These are phyloP conservation scores for Oreochromis mossambicus DNA, from an alignment of 2,797 vertebrate species.

Conservation along the genomic window DNA sequence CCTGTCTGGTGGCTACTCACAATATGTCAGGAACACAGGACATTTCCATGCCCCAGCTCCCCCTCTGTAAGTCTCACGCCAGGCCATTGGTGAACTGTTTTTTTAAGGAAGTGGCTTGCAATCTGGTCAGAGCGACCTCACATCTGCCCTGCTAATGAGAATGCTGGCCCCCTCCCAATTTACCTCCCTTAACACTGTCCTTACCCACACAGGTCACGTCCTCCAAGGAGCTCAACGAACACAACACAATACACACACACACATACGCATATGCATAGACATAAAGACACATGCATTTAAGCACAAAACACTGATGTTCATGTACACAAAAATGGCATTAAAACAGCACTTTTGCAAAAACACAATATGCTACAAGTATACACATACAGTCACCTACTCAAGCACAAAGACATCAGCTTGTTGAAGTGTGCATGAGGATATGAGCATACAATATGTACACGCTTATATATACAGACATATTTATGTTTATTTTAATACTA, in stretches of 20 bases:
- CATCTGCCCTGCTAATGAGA: slow-evolving; percentile 87
- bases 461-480: not conserved
- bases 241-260: slow-evolving; percentile 43
- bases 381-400: slow-evolving; percentile 1
- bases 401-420: not conserved
- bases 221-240: slow-evolving; percentile 64
- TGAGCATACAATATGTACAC: not conserved
- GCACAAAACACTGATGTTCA: slow-evolving; percentile 6
- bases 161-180: slow-evolving; percentile 75
- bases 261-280: not conserved
- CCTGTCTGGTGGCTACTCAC: slow-evolving; percentile 78
- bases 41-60: slow-evolving; percentile 70
- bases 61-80: slow-evolving; percentile 73
- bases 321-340: not conserved
- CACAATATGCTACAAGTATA: not conserved
- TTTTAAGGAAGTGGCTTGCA: slow-evolving; percentile 91
- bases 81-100: slow-evolving; percentile 81
- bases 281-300: not conserved
- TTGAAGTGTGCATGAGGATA: not conserved
- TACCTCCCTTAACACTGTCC: slow-evolving; percentile 78
- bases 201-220: slow-evolving; percentile 84
- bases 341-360: not conserved
- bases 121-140: slow-evolving; percentile 83
- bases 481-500: not conserved
- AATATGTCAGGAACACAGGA: slow-evolving; percentile 85